Evolutionary conservation across 2,797 vertebrate genomes (phyloP).

Genomic region (Pteropus rufus): DNA sequence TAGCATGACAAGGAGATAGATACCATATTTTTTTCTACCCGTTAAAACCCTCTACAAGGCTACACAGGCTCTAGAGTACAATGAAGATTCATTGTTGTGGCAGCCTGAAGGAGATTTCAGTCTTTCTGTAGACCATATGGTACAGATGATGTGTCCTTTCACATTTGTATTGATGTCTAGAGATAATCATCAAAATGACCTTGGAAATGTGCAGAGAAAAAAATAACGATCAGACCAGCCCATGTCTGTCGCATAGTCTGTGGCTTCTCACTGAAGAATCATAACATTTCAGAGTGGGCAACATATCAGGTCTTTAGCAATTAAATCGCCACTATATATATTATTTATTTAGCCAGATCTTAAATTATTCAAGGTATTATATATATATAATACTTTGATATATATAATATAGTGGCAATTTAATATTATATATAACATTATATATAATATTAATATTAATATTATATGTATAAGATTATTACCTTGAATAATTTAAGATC

Average conservation of each 20-base stretch:
- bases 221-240: neutral
- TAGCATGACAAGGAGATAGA: neutral
- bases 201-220: constrained; percentile 35
- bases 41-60: constrained; percentile 23
- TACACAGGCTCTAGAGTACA: neutral
- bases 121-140: neutral
- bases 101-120: constrained; percentile 1
- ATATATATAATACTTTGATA: no score
- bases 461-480: neutral
- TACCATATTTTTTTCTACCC: neutral
- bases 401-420: no score
- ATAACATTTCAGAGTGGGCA: neutral
- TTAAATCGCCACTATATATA: neutral
- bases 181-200: constrained; percentile 58
- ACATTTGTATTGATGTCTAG: constrained; percentile 19
- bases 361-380: no score
- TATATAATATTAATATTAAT: no score
- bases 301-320: neutral
- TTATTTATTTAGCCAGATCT: neutral
- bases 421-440: no score
- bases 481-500: constrained; percentile 29
- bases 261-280: constrained; percentile 11
- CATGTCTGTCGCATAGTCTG: neutral
- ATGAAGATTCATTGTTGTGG: constrained; percentile 40
- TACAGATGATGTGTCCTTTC: constrained; percentile 30